Percentiles rank a stretch among this genome's conserved stretches.
Evolutionary conservation across 2,888 invertebrate species (phyloP).

Genomic region (Diplazon laetatorius): DNA sequence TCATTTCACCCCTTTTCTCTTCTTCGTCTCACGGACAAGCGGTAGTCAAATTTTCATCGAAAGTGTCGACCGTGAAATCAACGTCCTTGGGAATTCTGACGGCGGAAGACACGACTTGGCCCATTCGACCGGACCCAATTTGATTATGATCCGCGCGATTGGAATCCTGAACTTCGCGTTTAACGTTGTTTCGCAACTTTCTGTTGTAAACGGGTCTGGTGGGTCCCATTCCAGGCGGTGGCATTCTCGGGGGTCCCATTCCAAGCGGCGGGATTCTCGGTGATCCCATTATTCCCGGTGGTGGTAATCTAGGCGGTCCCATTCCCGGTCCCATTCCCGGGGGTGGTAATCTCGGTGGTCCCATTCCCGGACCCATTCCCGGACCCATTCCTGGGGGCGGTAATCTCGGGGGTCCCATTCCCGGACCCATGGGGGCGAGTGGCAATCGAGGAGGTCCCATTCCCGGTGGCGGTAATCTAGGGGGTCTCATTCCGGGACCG

Average conservation of each 20-base stretch:
- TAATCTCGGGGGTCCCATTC: conserved; percentile 30
- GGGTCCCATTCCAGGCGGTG: conserved; percentile 26
- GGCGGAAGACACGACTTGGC: background rate
- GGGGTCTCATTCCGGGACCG: conserved; percentile 67
- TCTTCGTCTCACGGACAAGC: conserved; percentile 45
- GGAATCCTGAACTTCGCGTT: conserved; percentile 13
- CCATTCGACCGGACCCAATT: background rate
- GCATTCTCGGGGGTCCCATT: conserved; percentile 34
- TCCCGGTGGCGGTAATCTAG: conserved; percentile 58
- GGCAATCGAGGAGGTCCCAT: conserved; percentile 66
- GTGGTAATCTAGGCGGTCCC: conserved; percentile 23
- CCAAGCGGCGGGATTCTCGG: conserved; percentile 34
- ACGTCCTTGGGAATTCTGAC: conserved; percentile 68
- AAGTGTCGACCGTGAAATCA: conserved; percentile 77
- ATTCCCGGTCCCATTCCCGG: conserved; percentile 31
- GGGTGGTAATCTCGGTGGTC: conserved; percentile 28
- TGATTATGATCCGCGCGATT: conserved; percentile 5
- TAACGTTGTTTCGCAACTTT: conserved; percentile 12
- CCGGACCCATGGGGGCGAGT: no score
- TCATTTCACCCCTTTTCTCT: no score
- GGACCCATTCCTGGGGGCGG: conserved; percentile 48
- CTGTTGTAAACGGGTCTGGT: conserved; percentile 36
- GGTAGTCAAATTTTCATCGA: conserved; percentile 75
- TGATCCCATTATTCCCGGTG: conserved; percentile 33
- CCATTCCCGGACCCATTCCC: conserved; percentile 33